phyloP scores from a whole-genome alignment of 1,140 invertebrate species.

The Leptinotarsa texana region DNA sequence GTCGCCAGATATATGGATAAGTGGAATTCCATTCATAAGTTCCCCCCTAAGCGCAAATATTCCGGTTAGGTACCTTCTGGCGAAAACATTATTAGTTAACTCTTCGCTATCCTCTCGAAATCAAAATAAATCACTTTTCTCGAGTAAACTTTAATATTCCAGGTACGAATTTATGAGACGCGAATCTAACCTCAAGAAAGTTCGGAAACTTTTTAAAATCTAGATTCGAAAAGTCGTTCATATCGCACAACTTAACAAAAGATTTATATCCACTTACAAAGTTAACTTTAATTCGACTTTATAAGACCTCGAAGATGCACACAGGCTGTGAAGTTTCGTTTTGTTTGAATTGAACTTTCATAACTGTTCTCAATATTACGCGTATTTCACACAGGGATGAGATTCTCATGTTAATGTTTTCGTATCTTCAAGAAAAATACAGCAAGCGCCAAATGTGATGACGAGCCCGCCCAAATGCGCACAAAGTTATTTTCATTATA shows the following conservation, averaged over 20 bases:
- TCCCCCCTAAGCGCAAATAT: no score
- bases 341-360: not conserved
- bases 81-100: not conserved
- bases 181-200: not conserved
- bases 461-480: no score
- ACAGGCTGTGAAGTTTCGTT: not conserved
- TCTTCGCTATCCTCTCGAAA: not conserved
- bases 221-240: slow-evolving; percentile 3
- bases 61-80: not conserved
- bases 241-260: slow-evolving; percentile 3
- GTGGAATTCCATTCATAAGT: no score
- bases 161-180: not conserved
- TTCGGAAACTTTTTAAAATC: not conserved
- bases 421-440: no score
- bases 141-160: not conserved
- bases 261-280: slow-evolving; percentile 4
- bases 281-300: not conserved
- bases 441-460: no score
- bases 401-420: no score
- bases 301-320: not conserved
- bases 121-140: not conserved
- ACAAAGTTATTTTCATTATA: no score
- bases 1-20: no score
- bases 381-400: no score
- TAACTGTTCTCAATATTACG: not conserved